phyloP scores from a whole-genome alignment of 1,140 invertebrate genomes.

The Ceratosolen fusciceps region DNA sequence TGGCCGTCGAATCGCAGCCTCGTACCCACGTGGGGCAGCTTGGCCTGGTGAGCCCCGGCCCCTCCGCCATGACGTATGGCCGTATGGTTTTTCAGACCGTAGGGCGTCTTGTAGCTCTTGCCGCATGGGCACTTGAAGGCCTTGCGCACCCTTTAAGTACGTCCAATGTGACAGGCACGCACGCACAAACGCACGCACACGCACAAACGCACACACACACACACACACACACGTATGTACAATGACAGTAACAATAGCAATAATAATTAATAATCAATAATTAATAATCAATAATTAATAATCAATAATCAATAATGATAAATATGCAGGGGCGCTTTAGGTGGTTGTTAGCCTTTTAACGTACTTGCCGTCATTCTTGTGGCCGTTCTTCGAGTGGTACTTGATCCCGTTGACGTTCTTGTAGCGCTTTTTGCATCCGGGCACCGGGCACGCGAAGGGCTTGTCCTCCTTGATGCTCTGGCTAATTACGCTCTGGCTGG shows the following conservation, averaged over 20 bases:
- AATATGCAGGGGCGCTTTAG: not conserved
- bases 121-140: conserved; percentile 85
- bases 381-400: conserved; percentile 88
- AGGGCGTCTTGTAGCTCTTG: conserved; percentile 85
- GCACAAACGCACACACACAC: no score
- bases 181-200: no score
- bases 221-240: no score
- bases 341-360: conserved; percentile 64
- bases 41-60: conserved; percentile 44
- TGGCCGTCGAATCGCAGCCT: conserved; percentile 15
- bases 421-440: conserved; percentile 88
- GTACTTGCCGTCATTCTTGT: conserved; percentile 86
- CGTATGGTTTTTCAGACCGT: conserved; percentile 82
- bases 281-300: no score
- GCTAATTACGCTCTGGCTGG: conserved; percentile 56
- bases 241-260: no score
- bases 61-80: conserved; percentile 73
- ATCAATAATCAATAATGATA: no score
- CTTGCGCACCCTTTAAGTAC: conserved; percentile 77
- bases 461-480: conserved; percentile 74
- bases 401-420: conserved; percentile 92
- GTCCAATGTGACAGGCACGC: not conserved
- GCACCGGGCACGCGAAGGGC: conserved; percentile 85
- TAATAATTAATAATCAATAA: no score
- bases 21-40: conserved; percentile 37